phyloP scores from a whole-genome alignment of 2,113 vertebrate genomes.

The Chaetura pelagica region DNA sequence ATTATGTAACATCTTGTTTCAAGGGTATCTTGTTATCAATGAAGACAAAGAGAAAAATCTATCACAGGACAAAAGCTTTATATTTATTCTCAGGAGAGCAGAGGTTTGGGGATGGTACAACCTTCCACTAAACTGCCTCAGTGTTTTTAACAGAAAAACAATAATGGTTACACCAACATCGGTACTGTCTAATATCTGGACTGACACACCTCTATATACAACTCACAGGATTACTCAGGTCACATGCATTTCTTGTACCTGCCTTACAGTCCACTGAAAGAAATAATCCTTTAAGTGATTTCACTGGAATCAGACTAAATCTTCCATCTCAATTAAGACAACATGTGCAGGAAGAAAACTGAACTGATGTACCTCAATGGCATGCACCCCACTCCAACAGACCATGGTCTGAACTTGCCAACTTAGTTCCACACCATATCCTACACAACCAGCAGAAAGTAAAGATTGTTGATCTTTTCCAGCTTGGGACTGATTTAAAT shows the following conservation, averaged over 20 bases:
- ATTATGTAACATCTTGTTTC: background rate
- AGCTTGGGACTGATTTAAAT: background rate
- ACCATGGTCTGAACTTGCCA: background rate
- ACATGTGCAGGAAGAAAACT: fast-evolving
- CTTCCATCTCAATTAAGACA: background rate
- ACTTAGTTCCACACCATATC: background rate
- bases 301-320: background rate
- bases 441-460: background rate
- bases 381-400: background rate
- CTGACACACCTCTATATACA: background rate
- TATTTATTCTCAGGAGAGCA: background rate
- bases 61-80: background rate
- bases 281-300: background rate
- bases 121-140: background rate
- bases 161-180: background rate
- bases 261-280: background rate
- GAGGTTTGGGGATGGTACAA: background rate
- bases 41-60: background rate
- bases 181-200: background rate
- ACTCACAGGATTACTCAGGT: background rate
- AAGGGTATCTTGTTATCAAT: background rate
- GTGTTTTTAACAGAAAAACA: background rate
- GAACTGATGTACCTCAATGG: background rate
- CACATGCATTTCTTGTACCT: background rate
- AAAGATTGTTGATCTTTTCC: background rate